These are phyloP conservation scores for Branchinecta lynchi DNA, from an alignment of 1,140 invertebrate genomes.

Conservation along the genomic window DNA sequence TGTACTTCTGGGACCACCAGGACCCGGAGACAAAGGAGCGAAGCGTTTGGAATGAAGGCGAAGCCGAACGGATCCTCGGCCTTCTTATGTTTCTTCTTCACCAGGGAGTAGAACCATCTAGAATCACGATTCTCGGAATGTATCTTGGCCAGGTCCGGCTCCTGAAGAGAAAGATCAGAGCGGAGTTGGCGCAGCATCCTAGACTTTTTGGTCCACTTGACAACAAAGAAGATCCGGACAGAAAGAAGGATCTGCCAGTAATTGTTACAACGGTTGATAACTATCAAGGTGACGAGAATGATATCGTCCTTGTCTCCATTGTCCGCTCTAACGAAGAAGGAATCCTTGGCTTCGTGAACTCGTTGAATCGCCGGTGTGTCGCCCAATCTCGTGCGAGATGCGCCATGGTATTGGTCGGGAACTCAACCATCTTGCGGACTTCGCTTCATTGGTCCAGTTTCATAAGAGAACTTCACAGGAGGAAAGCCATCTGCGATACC, in stretches of 20 bases:
- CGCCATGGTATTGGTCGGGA: constrained; percentile 23
- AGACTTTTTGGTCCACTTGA: background rate
- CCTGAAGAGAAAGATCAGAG: background rate
- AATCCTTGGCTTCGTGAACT: constrained; percentile 24
- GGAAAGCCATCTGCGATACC: constrained; percentile 19
- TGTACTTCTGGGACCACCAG: constrained; percentile 12
- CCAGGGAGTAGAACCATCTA: background rate
- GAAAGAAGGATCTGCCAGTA: background rate
- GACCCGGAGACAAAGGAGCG: background rate
- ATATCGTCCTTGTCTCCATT: constrained; percentile 25
- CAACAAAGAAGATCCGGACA: background rate
- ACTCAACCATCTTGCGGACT: constrained; percentile 19
- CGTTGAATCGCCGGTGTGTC: constrained; percentile 23
- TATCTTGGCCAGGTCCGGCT: constrained; percentile 13
- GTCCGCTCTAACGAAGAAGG: constrained; percentile 24
- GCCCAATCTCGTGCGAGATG: constrained; percentile 23
- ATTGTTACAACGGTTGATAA: constrained; percentile 20
- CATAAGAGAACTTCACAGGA: background rate
- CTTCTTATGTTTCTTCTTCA: constrained; percentile 13
- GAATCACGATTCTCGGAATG: constrained; percentile 15
- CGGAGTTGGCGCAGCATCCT: background rate
- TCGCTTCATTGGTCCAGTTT: background rate
- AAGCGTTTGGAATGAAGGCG: constrained; percentile 11
- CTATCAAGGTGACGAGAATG: constrained; percentile 26
- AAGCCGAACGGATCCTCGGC: constrained; percentile 10